These are phyloP conservation scores for Microctenopoma steveboyesi DNA, from an alignment of 2,797 vertebrate species.

Conservation along the genomic window DNA sequence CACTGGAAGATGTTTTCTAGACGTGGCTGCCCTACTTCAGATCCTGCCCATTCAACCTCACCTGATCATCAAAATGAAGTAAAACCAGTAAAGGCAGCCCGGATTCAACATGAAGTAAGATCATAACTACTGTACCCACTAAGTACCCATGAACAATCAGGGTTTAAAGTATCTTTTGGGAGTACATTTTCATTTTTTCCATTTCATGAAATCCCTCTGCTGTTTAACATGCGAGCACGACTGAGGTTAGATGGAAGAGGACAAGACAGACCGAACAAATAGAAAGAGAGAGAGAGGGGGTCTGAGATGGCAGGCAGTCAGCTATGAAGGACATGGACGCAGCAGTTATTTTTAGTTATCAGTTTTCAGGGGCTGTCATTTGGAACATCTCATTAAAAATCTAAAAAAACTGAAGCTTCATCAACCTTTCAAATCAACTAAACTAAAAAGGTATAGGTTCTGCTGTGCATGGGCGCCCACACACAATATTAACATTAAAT, in stretches of 20 bases:
- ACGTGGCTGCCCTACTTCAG: conserved; percentile 48
- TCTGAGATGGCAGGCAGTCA: conserved; percentile 65
- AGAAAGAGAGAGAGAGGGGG: conserved; percentile 20
- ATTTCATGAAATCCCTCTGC: conserved; percentile 22
- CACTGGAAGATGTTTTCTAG: conserved; percentile 44
- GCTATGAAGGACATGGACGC: conserved; percentile 76
- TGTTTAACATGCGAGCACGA: conserved; percentile 39
- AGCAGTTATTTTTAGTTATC: conserved; percentile 77
- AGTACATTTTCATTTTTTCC: conserved; percentile 13
- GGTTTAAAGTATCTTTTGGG: conserved; percentile 24
- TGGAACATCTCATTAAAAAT: conserved; percentile 77
- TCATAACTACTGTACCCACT: neutral
- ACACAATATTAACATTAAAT: neutral
- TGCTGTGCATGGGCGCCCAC: neutral
- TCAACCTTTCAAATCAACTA: conserved; percentile 45
- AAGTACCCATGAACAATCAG: conserved; percentile 13
- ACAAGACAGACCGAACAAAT: conserved; percentile 56
- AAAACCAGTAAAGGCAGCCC: conserved; percentile 5
- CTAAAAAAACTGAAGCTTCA: conserved; percentile 23
- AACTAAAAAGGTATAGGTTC: conserved; percentile 24
- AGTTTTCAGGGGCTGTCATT: conserved; percentile 75
- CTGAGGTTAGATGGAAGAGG: conserved; percentile 52
- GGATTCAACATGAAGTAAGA: neutral
- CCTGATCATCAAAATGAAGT: conserved; percentile 8
- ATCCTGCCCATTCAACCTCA: conserved; percentile 20